Evolutionary conservation across 2,888 invertebrate genomes (phyloP).

Genomic region (Apamea anceps): DNA sequence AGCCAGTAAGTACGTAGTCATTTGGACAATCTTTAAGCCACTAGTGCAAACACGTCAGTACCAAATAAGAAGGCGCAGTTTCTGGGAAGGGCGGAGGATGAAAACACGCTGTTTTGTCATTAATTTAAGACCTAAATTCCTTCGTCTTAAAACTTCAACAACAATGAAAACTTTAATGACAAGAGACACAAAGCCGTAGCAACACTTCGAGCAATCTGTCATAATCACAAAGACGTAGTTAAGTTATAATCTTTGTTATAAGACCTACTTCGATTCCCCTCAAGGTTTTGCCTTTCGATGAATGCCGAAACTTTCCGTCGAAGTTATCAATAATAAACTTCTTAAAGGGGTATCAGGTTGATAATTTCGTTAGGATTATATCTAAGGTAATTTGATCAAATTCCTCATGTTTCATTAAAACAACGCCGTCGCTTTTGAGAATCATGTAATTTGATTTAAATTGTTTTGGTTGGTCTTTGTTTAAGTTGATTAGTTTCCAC

Average conservation of each 20-base stretch:
- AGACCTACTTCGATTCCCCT: slow-evolving; percentile 4
- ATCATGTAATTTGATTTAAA: slow-evolving; percentile 12
- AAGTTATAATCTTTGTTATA: slow-evolving; percentile 26
- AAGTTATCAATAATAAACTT: slow-evolving; percentile 28
- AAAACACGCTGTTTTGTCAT: too few species aligned
- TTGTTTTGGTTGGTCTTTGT: slow-evolving; percentile 28
- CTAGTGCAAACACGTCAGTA: too few species aligned
- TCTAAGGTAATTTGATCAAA: slow-evolving; percentile 32
- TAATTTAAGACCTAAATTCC: neutral
- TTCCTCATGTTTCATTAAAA: slow-evolving; percentile 23
- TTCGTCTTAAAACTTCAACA: slow-evolving; percentile 25
- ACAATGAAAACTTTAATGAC: slow-evolving; percentile 10
- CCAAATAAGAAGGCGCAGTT: too few species aligned
- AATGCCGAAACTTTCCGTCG: slow-evolving; percentile 4
- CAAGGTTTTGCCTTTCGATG: neutral
- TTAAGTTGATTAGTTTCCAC: neutral
- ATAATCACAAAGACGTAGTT: slow-evolving; percentile 24
- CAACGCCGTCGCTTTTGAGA: neutral
- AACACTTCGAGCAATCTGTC: slow-evolving; percentile 20
- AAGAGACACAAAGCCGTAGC: slow-evolving; percentile 20
- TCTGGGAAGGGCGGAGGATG: too few species aligned
- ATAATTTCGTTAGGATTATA: slow-evolving; percentile 26
- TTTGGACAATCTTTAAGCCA: too few species aligned
- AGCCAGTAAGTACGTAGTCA: too few species aligned
- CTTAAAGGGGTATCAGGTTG: neutral